Evolutionary conservation across 2,888 invertebrate genomes (phyloP).

Genomic region (Clostera curtula): DNA sequence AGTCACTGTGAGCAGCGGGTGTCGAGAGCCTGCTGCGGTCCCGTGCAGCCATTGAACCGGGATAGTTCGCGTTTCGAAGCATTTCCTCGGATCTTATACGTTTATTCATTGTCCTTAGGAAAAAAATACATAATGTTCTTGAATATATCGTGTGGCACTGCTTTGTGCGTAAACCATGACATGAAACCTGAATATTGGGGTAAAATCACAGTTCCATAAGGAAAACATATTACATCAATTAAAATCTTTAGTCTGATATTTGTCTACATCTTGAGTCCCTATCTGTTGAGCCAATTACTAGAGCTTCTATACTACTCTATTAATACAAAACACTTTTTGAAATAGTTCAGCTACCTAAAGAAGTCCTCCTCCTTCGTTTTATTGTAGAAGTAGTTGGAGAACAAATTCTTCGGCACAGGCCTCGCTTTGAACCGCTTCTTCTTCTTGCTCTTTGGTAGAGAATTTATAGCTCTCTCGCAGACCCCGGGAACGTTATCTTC

Average conservation of each 20-base stretch:
- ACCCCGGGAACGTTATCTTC: conserved; percentile 66
- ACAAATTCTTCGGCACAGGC: conserved; percentile 81
- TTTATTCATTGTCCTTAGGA: conserved; percentile 75
- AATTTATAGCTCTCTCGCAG: conserved; percentile 47
- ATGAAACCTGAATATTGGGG: not conserved
- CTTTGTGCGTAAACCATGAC: too few relatives aligned
- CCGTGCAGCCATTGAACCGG: conserved; percentile 80
- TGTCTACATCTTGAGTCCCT: too few relatives aligned
- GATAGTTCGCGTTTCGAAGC: conserved; percentile 77
- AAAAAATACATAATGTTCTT: not conserved
- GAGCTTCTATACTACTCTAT: too few relatives aligned
- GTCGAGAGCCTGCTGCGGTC: conserved; percentile 69
- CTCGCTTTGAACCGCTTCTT: conserved; percentile 78
- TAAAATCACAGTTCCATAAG: not conserved
- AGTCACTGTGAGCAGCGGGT: conserved; percentile 63
- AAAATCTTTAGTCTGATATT: too few relatives aligned
- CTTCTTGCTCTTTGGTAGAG: conserved; percentile 52
- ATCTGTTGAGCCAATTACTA: too few relatives aligned
- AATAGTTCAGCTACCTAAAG: conserved; percentile 68
- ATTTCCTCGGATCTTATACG: conserved; percentile 82
- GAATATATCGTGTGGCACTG: too few relatives aligned
- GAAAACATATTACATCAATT: not conserved
- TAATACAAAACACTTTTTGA: too few relatives aligned
- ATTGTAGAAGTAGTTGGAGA: conserved; percentile 81
- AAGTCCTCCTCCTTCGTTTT: conserved; percentile 83